Percentiles rank a stretch among this genome's conserved stretches.
phyloP scores from a whole-genome alignment of 2,113 vertebrate species.

The Psittacus erithacus region DNA sequence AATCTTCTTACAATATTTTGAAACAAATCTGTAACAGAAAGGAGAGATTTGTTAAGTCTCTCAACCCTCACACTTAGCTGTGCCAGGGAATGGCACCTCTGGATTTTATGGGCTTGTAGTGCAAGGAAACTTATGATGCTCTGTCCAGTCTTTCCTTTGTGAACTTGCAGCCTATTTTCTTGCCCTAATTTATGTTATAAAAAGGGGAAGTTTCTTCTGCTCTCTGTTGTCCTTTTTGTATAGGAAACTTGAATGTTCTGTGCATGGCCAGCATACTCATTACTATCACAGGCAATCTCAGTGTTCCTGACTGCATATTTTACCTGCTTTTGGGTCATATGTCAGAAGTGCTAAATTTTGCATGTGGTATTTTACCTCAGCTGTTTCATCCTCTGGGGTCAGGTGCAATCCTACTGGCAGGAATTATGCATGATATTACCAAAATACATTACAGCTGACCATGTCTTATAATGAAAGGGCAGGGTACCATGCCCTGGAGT shows the following conservation, averaged over 20 bases:
- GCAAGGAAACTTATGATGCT: not conserved
- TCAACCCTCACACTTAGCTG: accelerated
- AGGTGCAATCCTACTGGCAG: not conserved
- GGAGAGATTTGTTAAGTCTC: not conserved
- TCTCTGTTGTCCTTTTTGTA: not conserved
- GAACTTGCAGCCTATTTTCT: not conserved
- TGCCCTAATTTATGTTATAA: accelerated
- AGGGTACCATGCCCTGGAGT: not conserved
- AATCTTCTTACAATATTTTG: not conserved
- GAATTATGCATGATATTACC: not conserved
- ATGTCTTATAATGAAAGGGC: not conserved
- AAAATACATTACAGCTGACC: not conserved
- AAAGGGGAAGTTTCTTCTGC: not conserved
- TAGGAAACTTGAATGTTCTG: accelerated
- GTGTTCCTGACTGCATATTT: not conserved
- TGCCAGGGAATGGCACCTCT: not conserved
- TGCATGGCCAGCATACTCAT: not conserved
- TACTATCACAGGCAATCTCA: not conserved
- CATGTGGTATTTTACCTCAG: not conserved
- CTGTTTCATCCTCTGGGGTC: not conserved
- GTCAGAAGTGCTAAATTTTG: not conserved
- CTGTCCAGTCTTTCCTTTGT: not conserved
- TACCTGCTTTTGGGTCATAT: not conserved
- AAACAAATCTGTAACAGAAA: not conserved
- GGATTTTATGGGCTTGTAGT: not conserved